Conservation (phyloP, 2,888 invertebrate genomes). For the Petrophora chlorosata region DNA sequence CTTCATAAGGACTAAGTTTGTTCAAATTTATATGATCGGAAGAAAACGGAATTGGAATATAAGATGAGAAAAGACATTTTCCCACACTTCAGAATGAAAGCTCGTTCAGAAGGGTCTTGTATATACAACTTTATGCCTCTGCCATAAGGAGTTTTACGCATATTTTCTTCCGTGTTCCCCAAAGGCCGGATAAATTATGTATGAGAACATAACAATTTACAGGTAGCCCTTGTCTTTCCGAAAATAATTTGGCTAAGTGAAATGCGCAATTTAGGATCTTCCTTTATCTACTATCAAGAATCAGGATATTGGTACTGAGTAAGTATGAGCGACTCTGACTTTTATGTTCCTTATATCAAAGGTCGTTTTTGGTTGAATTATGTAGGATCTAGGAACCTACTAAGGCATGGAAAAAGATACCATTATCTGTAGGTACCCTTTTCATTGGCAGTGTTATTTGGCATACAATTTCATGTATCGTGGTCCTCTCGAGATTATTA, state of each 20-base stretch:
- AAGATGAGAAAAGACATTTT: too few relatives aligned
- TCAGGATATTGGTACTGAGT: background rate
- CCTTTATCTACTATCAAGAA: background rate
- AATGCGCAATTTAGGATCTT: conserved; percentile 17
- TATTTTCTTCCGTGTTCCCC: background rate
- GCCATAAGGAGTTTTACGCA: background rate
- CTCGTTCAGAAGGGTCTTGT: background rate
- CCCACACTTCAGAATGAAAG: background rate
- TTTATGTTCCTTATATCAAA: too few relatives aligned
- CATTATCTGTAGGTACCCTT: too few relatives aligned
- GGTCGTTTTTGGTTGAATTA: too few relatives aligned
- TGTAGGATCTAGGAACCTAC: too few relatives aligned
- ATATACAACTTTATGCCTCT: conserved; percentile 6
- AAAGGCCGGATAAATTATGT: conserved; percentile 15
- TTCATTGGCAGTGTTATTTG: too few relatives aligned
- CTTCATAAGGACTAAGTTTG: too few relatives aligned
- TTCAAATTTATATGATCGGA: conserved; percentile 14
- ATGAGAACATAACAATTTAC: conserved; percentile 21
- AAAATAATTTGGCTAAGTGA: conserved; percentile 26
- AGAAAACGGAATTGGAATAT: conserved; percentile 8
- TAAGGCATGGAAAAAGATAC: too few relatives aligned
- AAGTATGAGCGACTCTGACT: too few relatives aligned
- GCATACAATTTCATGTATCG: too few relatives aligned
- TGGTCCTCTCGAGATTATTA: too few relatives aligned
- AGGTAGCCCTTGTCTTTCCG: conserved; percentile 15